Percentiles rank a stretch among this genome's conserved stretches.
These are phyloP conservation scores for Volucella inanis DNA, from an alignment of 2,888 invertebrate species.

Conservation along the genomic window DNA sequence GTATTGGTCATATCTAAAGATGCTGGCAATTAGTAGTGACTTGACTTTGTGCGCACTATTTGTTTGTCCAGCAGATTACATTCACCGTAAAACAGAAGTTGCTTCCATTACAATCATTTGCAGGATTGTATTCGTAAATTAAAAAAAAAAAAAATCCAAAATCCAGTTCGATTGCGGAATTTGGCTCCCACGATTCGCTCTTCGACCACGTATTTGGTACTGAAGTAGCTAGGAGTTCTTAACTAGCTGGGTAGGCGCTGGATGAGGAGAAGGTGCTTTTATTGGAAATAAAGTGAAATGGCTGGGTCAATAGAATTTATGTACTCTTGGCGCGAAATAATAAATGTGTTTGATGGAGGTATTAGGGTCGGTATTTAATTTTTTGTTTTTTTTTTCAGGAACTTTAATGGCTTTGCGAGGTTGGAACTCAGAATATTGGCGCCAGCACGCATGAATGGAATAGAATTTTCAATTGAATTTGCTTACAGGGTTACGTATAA, in stretches of 20 bases:
- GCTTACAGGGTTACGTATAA: slow-evolving; percentile 16
- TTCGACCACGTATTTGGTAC: slow-evolving; percentile 26
- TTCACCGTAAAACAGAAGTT: slow-evolving; percentile 61
- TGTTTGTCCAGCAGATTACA: slow-evolving; percentile 61
- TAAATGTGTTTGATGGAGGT: slow-evolving; percentile 44
- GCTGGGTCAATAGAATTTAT: slow-evolving; percentile 54
- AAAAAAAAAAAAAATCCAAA: not conserved
- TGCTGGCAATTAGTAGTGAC: slow-evolving; percentile 58
- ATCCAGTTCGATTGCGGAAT: slow-evolving; percentile 30
- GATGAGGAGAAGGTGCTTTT: slow-evolving; percentile 1
- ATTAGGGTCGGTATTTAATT: slow-evolving; percentile 33
- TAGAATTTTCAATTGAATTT: slow-evolving; percentile 37
- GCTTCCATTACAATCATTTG: slow-evolving; percentile 42
- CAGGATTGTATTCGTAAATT: slow-evolving; percentile 13
- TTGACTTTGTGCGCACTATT: slow-evolving; percentile 38
- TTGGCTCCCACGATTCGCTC: slow-evolving; percentile 27
- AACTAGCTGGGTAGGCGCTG: not conserved
- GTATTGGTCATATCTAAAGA: slow-evolving; percentile 50
- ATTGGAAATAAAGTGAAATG: slow-evolving; percentile 52
- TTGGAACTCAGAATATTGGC: slow-evolving; percentile 40
- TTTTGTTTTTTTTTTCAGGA: not conserved
- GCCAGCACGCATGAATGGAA: slow-evolving; percentile 44
- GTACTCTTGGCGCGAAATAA: slow-evolving; percentile 32
- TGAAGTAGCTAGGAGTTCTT: slow-evolving; percentile 30
- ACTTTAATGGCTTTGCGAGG: slow-evolving; percentile 15